Evolutionary conservation across 2,797 vertebrate genomes (phyloP).

Genomic region (Anableps anableps): DNA sequence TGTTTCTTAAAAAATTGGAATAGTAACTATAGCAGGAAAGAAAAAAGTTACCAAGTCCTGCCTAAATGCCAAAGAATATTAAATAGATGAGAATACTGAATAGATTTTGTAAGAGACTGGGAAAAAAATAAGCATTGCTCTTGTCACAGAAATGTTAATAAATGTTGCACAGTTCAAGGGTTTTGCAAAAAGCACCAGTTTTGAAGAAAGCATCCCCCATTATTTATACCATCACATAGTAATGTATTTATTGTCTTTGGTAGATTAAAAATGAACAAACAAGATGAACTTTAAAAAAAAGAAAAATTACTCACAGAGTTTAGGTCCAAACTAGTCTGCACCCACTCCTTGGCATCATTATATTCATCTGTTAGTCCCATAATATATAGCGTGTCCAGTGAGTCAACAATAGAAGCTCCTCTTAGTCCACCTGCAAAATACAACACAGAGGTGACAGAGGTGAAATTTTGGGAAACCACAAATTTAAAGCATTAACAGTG

Average conservation of each 20-base stretch:
- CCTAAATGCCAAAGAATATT: not conserved
- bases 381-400: constrained; percentile 94
- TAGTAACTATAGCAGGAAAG: not conserved
- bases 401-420: constrained; percentile 94
- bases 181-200: not conserved
- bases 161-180: not conserved
- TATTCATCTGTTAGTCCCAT: constrained; percentile 96
- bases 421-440: constrained; percentile 89
- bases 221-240: not conserved
- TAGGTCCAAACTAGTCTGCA: constrained; percentile 90
- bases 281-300: not conserved
- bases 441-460: constrained; percentile 1
- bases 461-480: not conserved
- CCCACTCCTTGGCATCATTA: constrained; percentile 93
- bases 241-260: not conserved
- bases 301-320: constrained; percentile 84
- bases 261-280: not conserved
- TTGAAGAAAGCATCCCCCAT: not conserved
- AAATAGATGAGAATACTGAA: not conserved
- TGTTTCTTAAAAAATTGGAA: no score
- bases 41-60: not conserved
- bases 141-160: not conserved
- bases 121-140: not conserved
- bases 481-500: not conserved
- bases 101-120: not conserved